Percentiles rank a stretch among this genome's conserved stretches.
phyloP scores from a whole-genome alignment of 92 coral and sea anemone species.

The Parazoanthus swiftii region DNA sequence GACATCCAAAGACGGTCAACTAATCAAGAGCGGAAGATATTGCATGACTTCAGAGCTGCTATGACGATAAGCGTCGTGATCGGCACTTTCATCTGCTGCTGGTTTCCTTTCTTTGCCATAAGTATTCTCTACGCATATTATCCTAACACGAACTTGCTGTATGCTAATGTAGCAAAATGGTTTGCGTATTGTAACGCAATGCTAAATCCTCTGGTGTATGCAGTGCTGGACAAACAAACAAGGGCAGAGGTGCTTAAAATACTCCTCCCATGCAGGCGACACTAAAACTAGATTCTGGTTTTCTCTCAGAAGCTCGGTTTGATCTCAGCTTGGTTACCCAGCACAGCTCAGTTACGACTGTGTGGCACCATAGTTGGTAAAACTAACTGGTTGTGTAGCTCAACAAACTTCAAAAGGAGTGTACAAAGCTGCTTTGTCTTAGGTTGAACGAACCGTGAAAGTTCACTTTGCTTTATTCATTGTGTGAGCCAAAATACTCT shows the following conservation, averaged over 20 bases:
- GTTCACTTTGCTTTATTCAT: too few relatives aligned
- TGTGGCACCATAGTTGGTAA: too few relatives aligned
- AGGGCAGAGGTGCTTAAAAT: background rate
- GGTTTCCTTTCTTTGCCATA: conserved; percentile 44
- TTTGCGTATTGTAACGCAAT: conserved; percentile 36
- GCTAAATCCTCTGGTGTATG: conserved; percentile 31
- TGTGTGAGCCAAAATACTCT: too few relatives aligned
- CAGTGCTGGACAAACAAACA: conserved; percentile 33
- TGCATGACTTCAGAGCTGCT: conserved; percentile 24
- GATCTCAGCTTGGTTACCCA: background rate
- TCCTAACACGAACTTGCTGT: background rate
- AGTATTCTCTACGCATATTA: conserved; percentile 3
- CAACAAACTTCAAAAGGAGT: too few relatives aligned
- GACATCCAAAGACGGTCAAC: background rate
- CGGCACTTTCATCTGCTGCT: conserved; percentile 19
- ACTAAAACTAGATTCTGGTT: background rate
- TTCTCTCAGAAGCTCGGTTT: background rate
- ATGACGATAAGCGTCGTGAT: conserved; percentile 33
- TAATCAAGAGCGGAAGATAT: conserved; percentile 16
- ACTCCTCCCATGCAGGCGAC: background rate
- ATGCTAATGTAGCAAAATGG: conserved; percentile 34
- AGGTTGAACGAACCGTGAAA: too few relatives aligned
- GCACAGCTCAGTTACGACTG: background rate
- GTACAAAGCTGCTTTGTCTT: too few relatives aligned
- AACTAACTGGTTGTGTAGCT: too few relatives aligned